These are phyloP conservation scores for Clarias pachynema DNA, from an alignment of 2,797 vertebrate genomes.

Conservation along the genomic window DNA sequence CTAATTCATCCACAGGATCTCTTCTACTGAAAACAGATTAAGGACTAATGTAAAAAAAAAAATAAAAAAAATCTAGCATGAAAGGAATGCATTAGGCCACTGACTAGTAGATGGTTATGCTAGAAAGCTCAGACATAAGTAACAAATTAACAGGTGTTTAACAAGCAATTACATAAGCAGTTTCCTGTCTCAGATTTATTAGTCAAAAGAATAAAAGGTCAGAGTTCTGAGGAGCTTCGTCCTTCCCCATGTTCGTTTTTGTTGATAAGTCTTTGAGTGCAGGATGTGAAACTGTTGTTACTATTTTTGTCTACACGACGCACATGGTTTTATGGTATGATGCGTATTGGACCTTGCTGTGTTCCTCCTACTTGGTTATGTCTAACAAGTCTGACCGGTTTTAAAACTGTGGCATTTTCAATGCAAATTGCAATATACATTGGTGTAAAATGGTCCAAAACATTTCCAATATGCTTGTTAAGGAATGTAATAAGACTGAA, in stretches of 20 bases:
- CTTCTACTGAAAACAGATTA: not conserved
- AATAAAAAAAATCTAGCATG: not conserved
- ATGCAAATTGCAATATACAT: no score
- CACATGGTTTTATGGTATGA: not conserved
- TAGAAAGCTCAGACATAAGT: not conserved
- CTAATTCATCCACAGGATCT: constrained; percentile 16
- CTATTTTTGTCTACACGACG: not conserved
- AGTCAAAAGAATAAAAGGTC: not conserved
- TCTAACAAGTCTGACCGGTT: not conserved
- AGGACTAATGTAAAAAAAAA: no score
- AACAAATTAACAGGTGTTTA: not conserved
- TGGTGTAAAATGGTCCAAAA: no score
- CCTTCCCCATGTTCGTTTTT: not conserved
- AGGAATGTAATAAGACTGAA: not conserved
- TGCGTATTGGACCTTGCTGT: not conserved
- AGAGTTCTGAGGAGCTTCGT: not conserved
- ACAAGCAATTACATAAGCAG: not conserved
- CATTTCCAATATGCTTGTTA: not conserved
- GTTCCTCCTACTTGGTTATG: not conserved
- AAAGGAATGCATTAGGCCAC: not conserved
- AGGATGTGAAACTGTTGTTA: not conserved
- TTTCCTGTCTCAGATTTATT: not conserved
- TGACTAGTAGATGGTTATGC: not conserved
- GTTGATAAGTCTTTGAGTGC: not conserved
- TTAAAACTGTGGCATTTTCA: not conserved